Evolutionary conservation across 1,140 invertebrate species (phyloP).

Genomic region (Nephila pilipes): DNA sequence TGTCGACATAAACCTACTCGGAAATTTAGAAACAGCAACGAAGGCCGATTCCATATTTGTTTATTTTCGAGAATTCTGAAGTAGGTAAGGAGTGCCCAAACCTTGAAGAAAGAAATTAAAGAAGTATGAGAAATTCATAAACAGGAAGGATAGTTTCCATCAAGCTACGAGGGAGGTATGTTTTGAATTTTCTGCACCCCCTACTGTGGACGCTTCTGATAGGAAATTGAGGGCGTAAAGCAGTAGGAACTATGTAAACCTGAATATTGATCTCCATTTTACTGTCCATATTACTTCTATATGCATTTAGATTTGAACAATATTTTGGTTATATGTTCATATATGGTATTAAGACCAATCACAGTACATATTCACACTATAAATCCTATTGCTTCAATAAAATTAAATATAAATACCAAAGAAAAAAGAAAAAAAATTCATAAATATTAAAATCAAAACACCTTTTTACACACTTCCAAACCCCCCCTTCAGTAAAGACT

Average conservation of each 20-base stretch:
- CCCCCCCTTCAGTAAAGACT: not conserved
- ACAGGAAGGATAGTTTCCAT: not conserved
- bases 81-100: slow-evolving; percentile 10
- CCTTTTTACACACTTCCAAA: slow-evolving; percentile 7
- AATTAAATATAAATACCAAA: not conserved
- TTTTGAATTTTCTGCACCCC: slow-evolving; percentile 1
- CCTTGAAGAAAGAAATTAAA: slow-evolving; percentile 13
- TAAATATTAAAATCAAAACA: not conserved
- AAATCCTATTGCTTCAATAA: no score
- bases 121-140: not conserved
- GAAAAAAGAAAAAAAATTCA: not conserved
- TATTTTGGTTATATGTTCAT: no score
- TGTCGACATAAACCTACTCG: slow-evolving; percentile 5
- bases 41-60: slow-evolving; percentile 11
- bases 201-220: not conserved
- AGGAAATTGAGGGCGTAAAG: not conserved
- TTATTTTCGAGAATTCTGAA: not conserved
- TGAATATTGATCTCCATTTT: not conserved
- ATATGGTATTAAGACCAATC: no score
- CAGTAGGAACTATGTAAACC: not conserved
- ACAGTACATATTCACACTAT: no score
- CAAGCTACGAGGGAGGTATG: not conserved
- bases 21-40: not conserved
- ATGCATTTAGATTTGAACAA: not conserved
- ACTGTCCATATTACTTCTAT: not conserved